Base-by-base conservation (phyloP, 2,797 vertebrate genomes). In the Danio kyathit region DNA sequence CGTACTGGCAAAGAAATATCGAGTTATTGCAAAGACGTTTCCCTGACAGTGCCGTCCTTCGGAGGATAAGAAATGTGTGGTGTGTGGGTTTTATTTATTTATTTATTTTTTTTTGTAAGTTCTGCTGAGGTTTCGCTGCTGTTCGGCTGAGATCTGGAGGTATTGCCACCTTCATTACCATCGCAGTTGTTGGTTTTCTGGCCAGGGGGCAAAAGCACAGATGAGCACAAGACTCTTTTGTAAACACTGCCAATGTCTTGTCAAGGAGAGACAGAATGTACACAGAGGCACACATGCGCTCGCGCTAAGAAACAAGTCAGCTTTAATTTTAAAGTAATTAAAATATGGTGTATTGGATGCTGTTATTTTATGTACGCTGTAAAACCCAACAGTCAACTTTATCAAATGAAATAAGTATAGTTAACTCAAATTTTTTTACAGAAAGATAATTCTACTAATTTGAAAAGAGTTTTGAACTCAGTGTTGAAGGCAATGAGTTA, bases 211-310 rank as follows among this genome's bases (percentile, higher is more conserved):
- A 76, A 81, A 79, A 75, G 71, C 51, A 67, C 43, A 57, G 67
- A 64, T 14, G 67, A 84, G 83, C 84, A 86, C 82, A 88, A 75
- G 80, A 51, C 71, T 61, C 83, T 85, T 84, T 86, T 88, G 82
- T 86, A 71, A 86, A 84, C 77, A 60, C 77, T 81, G 85, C 78
- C 83, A 76, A 74, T 71, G 63, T 75, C 82, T 83, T 84, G 80
- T 81, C 82, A 82, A 83, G 76, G 65, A 78, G 83, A 72, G 69
- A 70, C 67, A 75, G 51, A 54, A 54, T 19, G 12, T 64, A 71
- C 79, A 52, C 63, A 64, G 46, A 43, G 46, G 57, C 60, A 74
- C 57, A 61, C 46, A 61, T 52, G 8, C 16, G 43, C 8, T 9
- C 38, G 21, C 61, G 12, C 8, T 61, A 59, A 40, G 29, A 61